Evolutionary conservation across 2,797 vertebrate genomes (phyloP), one percentile per base, ranked within the genome.

Genomic region (Anableps anableps): DNA sequence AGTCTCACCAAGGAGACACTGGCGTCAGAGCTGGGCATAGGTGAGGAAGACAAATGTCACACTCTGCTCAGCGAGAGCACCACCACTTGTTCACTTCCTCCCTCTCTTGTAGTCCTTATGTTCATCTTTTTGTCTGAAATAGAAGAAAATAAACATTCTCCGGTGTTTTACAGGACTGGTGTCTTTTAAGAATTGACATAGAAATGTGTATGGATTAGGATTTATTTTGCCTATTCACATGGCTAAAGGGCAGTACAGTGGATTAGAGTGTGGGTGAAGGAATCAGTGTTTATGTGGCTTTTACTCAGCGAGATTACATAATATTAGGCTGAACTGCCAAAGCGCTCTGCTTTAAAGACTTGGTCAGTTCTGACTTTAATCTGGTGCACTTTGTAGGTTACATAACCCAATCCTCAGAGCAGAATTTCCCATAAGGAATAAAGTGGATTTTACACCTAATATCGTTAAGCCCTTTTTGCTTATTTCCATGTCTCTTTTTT

Each of bases 1-100:
- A 88, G 86, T 77, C 97, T 99, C 88, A 98, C 95, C 84, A 98
- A 97, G 91, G 97, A 99, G 86, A 96, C 94, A 11, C 95, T 99
- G 90, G 87, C 92, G 81, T 94, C 95, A 78, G 98, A 99, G 86
- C 95, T 99, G 88, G 96, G 96, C 93, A 97, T 99, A 77, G 98
- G 99, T 99, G 97, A 97, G 96, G 79, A 86, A 55, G 58, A 86
- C 71, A 34, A 76, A 50, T 76, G 72, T 85, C 80, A 78, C 91
- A 82, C 78, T 5, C 60, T 17, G 80, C 66, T 83, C 75, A 38
- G 78, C 34, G 47, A 55, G 79, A 14, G 81, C 71, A 8, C 5
- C 13, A 83, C 29, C 71, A 51, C 78, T 79, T 79, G 74, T 26
- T 74, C 84, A 66, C 70, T 66, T 77, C 48, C 74, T 72, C 38